Percentiles rank a stretch among this genome's conserved stretches.
Evolutionary conservation across 1,140 invertebrate species (phyloP).

Genomic region (Vollenhovia emeryi): DNA sequence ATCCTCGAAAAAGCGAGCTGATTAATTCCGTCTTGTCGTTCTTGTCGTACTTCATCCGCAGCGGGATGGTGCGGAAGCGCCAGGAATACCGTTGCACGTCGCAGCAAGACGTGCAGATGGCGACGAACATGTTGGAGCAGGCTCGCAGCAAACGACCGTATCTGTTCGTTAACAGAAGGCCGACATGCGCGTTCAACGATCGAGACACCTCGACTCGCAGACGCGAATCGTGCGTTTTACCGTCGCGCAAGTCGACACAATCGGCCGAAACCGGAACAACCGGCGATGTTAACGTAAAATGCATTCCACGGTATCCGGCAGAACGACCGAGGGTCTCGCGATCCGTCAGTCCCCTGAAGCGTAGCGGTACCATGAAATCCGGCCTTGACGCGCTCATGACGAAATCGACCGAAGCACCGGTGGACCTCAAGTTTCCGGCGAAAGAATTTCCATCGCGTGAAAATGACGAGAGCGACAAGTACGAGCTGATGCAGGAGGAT

Average conservation of each 20-base stretch:
- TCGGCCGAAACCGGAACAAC: slow-evolving; percentile 1
- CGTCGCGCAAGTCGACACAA: background rate
- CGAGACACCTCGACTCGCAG: slow-evolving; percentile 3
- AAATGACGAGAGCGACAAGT: slow-evolving; percentile 14
- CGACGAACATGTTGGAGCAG: slow-evolving; percentile 74
- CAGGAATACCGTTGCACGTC: slow-evolving; percentile 73
- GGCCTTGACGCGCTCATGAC: slow-evolving; percentile 74
- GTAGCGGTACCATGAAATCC: slow-evolving; percentile 76
- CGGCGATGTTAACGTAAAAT: background rate
- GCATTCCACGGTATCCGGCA: background rate
- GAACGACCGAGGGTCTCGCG: slow-evolving; percentile 48
- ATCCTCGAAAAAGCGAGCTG: slow-evolving; percentile 87
- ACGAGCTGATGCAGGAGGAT: slow-evolving; percentile 36
- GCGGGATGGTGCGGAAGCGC: slow-evolving; percentile 78
- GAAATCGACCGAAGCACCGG: slow-evolving; percentile 62
- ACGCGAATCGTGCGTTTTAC: slow-evolving; percentile 14
- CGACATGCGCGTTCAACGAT: slow-evolving; percentile 36
- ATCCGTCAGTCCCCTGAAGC: slow-evolving; percentile 69
- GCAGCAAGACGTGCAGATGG: slow-evolving; percentile 78
- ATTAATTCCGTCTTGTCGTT: slow-evolving; percentile 89
- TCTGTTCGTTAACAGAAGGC: slow-evolving; percentile 50
- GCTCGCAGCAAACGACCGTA: slow-evolving; percentile 69
- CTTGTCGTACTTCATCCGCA: slow-evolving; percentile 92
- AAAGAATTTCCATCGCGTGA: slow-evolving; percentile 26
- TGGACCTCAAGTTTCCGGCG: slow-evolving; percentile 48